Base-by-base conservation (phyloP, 2,797 vertebrate species). In the Sebastes nivosus region DNA sequence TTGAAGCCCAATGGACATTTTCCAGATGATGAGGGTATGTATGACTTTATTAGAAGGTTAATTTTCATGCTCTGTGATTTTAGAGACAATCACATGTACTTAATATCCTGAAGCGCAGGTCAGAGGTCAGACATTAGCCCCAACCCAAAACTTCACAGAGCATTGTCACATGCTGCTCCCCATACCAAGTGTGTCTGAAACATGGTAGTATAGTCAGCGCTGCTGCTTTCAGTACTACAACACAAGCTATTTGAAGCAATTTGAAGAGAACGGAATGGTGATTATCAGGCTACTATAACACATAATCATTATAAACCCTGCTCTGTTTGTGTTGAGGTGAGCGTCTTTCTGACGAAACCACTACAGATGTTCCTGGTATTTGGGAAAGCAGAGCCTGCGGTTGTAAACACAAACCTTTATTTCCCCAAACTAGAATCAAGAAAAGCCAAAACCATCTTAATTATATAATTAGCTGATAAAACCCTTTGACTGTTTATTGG, bases 11-110 rank as follows among this genome's bases (percentile, higher is more conserved):
- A 94, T 79, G 97, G 97, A 67, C 95, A 94, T 82, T 96, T 96
- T 1, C 85, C 92, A 12, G 96, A 97, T 16, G 97, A 99, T 71
- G 97, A 98, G 89, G 97, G 97, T 99, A 94, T 80, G 96, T 94
- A 27, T 60, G 18, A 8, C 24, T 61, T 67, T 68, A 24, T 38
- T 8, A 34, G 22, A 22, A 74, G 57, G 30, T 54, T 8, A 1
- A 22, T 50, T 6, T 29, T 58, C 20, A 36, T 7, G 27, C 58
- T 60, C 54, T 76, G 9, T 4, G 9, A 14, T 58, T 75, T 60
- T 1, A 75, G 55, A 52, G 63, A 64, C 42, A 69, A 9, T 65
- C 71, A 76, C 58, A 20, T 84, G 65, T 64, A 10, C 54, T 69
- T n/a, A 34, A 34, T 79, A 71, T 61, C 32, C 72, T 63, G 16